A percentile compares a stretch with the other conserved stretches of the same genome.
These are phyloP conservation scores for Polyommatus iphigenia DNA, from an alignment of 2,888 invertebrate species.

Conservation along the genomic window DNA sequence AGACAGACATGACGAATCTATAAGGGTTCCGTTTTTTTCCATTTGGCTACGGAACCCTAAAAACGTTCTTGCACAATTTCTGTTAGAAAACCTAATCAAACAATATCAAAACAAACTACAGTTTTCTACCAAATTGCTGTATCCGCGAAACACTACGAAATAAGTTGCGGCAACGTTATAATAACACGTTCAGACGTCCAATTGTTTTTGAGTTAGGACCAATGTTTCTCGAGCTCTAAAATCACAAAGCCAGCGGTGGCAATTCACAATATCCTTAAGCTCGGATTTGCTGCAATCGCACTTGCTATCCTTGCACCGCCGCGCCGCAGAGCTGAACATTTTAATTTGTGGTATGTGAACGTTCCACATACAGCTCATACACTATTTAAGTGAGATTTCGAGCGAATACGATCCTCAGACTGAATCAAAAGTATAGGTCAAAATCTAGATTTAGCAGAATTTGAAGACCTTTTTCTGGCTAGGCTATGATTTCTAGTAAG, in stretches of 20 bases:
- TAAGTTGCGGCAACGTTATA: not conserved
- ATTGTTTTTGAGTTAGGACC: not conserved
- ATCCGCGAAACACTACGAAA: not conserved
- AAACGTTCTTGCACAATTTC: too few species aligned
- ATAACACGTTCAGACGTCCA: not conserved
- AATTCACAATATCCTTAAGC: slow-evolving; percentile 27
- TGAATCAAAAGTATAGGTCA: not conserved
- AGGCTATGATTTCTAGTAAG: too few species aligned
- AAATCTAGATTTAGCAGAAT: too few species aligned
- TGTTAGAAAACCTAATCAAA: not conserved
- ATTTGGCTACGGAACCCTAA: too few species aligned
- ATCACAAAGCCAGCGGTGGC: slow-evolving; percentile 25
- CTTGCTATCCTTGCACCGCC: slow-evolving; percentile 15
- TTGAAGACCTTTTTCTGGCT: too few species aligned
- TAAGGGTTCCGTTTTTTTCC: too few species aligned
- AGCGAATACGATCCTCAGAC: not conserved
- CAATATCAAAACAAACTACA: not conserved
- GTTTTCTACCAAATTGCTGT: not conserved
- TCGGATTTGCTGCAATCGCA: slow-evolving; percentile 25
- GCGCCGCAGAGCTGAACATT: slow-evolving; percentile 12
- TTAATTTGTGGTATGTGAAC: slow-evolving; percentile 29
- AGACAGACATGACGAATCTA: too few species aligned
- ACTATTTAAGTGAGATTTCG: not conserved
- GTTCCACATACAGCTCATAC: not conserved
- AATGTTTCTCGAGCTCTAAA: slow-evolving; percentile 25